phyloP scores from a whole-genome alignment of 1,140 invertebrate genomes.

The Zaprionus gabonicus region DNA sequence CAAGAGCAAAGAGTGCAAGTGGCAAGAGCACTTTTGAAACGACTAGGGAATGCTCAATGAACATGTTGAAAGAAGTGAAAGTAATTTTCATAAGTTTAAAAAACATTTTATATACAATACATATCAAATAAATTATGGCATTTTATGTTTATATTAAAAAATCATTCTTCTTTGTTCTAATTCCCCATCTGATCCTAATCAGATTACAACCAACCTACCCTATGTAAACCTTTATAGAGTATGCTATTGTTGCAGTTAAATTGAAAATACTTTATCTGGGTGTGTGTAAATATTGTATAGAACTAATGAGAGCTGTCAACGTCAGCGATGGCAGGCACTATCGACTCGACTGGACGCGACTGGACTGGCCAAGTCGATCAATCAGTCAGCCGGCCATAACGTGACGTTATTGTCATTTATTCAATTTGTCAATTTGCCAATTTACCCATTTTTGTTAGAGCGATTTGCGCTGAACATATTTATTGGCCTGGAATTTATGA shows the following conservation, averaged over 20 bases:
- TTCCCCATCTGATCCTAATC: neutral
- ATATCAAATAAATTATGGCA: too few relatives aligned
- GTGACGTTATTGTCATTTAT: constrained; percentile 53
- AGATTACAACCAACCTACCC: neutral
- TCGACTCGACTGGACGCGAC: constrained; percentile 6
- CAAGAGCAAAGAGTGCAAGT: neutral
- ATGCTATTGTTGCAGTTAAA: constrained; percentile 39
- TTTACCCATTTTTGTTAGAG: constrained; percentile 22
- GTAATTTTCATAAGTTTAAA: too few relatives aligned
- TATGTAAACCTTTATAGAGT: neutral
- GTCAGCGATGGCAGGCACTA: constrained; percentile 33
- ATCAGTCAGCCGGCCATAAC: constrained; percentile 42
- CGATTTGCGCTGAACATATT: constrained; percentile 41
- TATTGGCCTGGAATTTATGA: constrained; percentile 41
- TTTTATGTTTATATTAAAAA: too few relatives aligned
- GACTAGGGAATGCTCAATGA: constrained; percentile 1
- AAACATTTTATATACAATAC: too few relatives aligned
- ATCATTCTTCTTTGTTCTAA: neutral
- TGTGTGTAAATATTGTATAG: constrained; percentile 32
- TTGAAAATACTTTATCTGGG: constrained; percentile 44
- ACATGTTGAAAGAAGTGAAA: too few relatives aligned
- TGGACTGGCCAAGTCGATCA: neutral
- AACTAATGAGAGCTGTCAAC: constrained; percentile 59
- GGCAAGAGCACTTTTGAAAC: neutral
- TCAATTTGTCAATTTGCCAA: constrained; percentile 49